Conservation (phyloP, 2,888 invertebrate genomes). For the Nymphalis c-album region DNA sequence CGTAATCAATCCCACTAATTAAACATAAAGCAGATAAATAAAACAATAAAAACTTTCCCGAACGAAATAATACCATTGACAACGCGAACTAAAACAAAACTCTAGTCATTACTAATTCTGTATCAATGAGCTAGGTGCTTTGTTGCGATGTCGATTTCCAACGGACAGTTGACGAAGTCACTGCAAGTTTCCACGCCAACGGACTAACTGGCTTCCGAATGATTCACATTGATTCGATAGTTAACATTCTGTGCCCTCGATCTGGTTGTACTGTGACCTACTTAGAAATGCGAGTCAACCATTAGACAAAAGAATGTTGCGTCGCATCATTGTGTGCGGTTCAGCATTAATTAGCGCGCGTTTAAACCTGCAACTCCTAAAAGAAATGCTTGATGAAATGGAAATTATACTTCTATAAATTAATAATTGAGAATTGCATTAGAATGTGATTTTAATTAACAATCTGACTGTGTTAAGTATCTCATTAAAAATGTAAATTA, state of each 20-base stretch:
- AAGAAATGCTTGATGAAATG: slow-evolving; percentile 19
- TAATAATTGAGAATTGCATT: not conserved
- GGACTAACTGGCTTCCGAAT: slow-evolving; percentile 9
- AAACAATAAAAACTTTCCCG: not conserved
- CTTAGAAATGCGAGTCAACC: slow-evolving; percentile 28
- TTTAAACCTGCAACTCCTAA: slow-evolving; percentile 9
- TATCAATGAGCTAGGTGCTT: slow-evolving; percentile 8
- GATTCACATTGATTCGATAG: slow-evolving; percentile 26
- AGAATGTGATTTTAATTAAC: not conserved
- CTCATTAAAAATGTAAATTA: too few species aligned
- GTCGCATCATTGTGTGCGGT: slow-evolving; percentile 26
- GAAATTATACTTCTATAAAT: slow-evolving; percentile 18
- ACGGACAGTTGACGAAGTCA: slow-evolving; percentile 14
- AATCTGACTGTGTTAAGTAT: not conserved
- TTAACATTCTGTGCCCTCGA: slow-evolving; percentile 17
- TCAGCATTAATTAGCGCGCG: slow-evolving; percentile 30
- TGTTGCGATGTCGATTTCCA: slow-evolving; percentile 6
- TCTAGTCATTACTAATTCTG: slow-evolving; percentile 1
- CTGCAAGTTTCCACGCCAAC: slow-evolving; percentile 14
- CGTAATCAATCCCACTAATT: not conserved
- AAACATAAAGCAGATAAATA: not conserved
- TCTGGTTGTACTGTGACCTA: slow-evolving; percentile 26
- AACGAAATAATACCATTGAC: not conserved
- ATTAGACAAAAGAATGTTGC: slow-evolving; percentile 27
- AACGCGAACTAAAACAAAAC: not conserved